These are phyloP conservation scores for Aptenodytes patagonicus DNA, from an alignment of 2,113 vertebrate genomes.

Conservation along the genomic window DNA sequence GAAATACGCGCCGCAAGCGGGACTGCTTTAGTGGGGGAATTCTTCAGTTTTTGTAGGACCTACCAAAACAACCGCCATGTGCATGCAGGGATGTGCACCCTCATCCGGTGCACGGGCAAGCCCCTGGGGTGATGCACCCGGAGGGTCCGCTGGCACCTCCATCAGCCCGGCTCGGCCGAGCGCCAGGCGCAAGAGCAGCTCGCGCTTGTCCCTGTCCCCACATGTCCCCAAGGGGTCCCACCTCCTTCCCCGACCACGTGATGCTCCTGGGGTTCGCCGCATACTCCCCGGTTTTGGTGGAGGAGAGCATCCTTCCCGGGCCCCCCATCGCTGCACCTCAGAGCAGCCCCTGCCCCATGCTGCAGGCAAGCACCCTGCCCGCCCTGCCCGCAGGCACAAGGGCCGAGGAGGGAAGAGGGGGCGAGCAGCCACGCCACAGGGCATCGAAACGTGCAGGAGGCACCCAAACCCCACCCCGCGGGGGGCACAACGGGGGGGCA, in stretches of 20 bases:
- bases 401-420: not conserved
- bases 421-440: not conserved
- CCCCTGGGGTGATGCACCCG: not conserved
- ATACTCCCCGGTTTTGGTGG: not conserved
- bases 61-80: not conserved
- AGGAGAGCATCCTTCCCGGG: not conserved
- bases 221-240: not conserved
- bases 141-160: not conserved
- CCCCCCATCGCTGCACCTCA: not conserved
- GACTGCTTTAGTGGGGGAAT: rapidly evolving
- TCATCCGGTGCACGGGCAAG: not conserved
- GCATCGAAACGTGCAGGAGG: too few species aligned
- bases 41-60: not conserved
- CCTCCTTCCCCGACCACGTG: not conserved
- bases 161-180: too few species aligned
- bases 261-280: not conserved
- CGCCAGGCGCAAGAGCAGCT: not conserved
- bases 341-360: not conserved
- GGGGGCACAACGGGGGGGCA: too few species aligned
- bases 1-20: rapidly evolving
- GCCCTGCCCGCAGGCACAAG: too few species aligned
- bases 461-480: too few species aligned
- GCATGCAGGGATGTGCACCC: not conserved
- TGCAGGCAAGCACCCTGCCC: not conserved
- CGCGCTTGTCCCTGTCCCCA: not conserved